Base-by-base conservation (phyloP, 2,113 vertebrate genomes). In the Otus sunia region DNA sequence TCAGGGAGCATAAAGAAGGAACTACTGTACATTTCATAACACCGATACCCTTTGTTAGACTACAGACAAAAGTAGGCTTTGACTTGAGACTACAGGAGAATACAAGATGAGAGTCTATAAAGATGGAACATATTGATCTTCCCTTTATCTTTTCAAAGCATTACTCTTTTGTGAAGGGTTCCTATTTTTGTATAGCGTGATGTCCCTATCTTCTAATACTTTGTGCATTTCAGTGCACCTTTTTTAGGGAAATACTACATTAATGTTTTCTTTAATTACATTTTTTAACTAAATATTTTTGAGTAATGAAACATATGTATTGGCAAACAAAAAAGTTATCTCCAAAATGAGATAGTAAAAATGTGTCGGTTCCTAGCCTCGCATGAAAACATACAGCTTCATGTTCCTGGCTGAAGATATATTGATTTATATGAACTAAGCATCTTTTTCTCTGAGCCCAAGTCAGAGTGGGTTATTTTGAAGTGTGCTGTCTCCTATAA, bases 101-200 rank as follows among this genome's bases (percentile, higher is more conserved):
- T 97, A 62, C 87, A 73, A 67, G 91, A 97, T 95, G 94, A 95
- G 94, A 75, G 86, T 72, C 92, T 90, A 1, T 59, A 50, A 95
- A 95, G 94, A 90, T 86, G 74, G 91, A 94, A 94, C 71, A 55
- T 94, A 97, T 95, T 95, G 95, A 96, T 97, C 84, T 97, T 95
- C 73, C 91, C 91, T 96, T 96, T 92, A 97, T 95, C 92, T 95
- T 91, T 96, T 95, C 89, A 96, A 95, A 95, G 95, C 84, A 34
- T 85, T 92, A 32, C 62, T 87, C 95, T 82, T 91, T 96, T 97
- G 86, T 95, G 69, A 82, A 62, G 49, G 36, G 11, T 59, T 95
- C 94, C 89, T 94, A 3, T n/a, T 67, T 95, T 76, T 91, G 41
- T 94, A 32, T 72, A 62, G 37, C 18, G 0, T 16, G 36, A 60